A percentile compares a stretch with the other conserved stretches of the same genome.
Evolutionary conservation across 2,797 vertebrate genomes (phyloP).

Genomic region (Lacerta agilis): DNA sequence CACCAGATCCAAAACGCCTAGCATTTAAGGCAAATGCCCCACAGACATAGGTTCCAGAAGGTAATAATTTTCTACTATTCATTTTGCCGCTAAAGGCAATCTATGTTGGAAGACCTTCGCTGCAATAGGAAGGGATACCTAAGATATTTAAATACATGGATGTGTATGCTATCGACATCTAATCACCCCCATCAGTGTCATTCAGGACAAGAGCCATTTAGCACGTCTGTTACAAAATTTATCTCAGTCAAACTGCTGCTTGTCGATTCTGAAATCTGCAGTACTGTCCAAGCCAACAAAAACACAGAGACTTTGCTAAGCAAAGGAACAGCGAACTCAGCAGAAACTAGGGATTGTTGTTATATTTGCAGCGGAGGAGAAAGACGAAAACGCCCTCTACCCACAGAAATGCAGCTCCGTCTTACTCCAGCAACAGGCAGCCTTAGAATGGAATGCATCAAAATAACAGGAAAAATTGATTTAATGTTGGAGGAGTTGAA

Average conservation of each 20-base stretch:
- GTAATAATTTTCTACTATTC: too few relatives aligned
- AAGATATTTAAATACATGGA: slow-evolving; percentile 46
- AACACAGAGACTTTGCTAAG: slow-evolving; percentile 54
- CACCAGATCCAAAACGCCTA: background rate
- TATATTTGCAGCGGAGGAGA: slow-evolving; percentile 54
- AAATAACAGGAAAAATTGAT: slow-evolving; percentile 51
- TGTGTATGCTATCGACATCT: slow-evolving; percentile 39
- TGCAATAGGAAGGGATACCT: slow-evolving; percentile 16
- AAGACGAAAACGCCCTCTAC: slow-evolving; percentile 50
- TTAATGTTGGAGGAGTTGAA: slow-evolving; percentile 29
- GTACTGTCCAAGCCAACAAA: slow-evolving; percentile 58
- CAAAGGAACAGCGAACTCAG: slow-evolving; percentile 62
- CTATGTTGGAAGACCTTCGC: slow-evolving; percentile 13
- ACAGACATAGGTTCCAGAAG: too few relatives aligned
- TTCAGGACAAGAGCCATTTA: slow-evolving; percentile 55
- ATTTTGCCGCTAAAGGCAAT: background rate
- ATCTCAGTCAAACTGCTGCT: slow-evolving; percentile 49
- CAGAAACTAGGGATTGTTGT: slow-evolving; percentile 55
- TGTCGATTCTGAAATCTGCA: slow-evolving; percentile 64
- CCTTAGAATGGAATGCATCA: slow-evolving; percentile 58
- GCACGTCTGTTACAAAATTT: slow-evolving; percentile 51
- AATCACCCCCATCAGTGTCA: slow-evolving; percentile 48
- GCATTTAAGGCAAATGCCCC: too few relatives aligned
- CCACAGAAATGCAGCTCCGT: slow-evolving; percentile 63
- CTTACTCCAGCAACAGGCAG: slow-evolving; percentile 58